phyloP scores from a whole-genome alignment of 2,797 vertebrate species.

The Myotis vivesi region DNA sequence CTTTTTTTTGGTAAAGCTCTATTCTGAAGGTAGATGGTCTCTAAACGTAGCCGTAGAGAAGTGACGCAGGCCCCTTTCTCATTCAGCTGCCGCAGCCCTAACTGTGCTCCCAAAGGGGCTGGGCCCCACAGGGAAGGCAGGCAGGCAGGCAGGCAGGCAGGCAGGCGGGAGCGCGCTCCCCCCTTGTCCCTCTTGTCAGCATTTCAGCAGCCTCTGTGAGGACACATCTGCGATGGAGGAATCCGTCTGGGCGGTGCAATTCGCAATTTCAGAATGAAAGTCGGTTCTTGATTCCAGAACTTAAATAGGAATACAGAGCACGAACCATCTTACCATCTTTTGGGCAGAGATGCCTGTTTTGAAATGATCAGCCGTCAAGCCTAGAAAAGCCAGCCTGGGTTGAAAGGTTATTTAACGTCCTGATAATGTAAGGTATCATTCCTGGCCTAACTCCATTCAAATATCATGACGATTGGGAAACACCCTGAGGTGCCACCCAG shows the following conservation, averaged over 20 bases:
- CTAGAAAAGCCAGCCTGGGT: not conserved
- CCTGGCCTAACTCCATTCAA: not conserved
- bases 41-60: not conserved
- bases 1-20: not conserved
- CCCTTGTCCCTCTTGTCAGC: not conserved
- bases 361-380: slow-evolving; percentile 4
- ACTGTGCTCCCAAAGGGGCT: not conserved
- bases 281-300: not conserved
- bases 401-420: slow-evolving; percentile 1
- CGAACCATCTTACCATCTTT: not conserved
- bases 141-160: not conserved
- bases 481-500: not conserved
- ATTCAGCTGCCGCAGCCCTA: not conserved
- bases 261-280: not conserved
- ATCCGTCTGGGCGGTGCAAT: not conserved
- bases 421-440: not conserved
- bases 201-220: not conserved
- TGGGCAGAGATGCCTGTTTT: not conserved
- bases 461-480: not conserved
- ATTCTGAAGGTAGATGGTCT: not conserved
- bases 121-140: not conserved
- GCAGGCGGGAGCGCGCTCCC: rapidly evolving
- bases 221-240: not conserved
- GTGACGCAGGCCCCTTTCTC: rapidly evolving
- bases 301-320: not conserved